These are phyloP conservation scores for Choloepus hoffmanni DNA, from an alignment of 2,113 vertebrate genomes.

Conservation along the genomic window DNA sequence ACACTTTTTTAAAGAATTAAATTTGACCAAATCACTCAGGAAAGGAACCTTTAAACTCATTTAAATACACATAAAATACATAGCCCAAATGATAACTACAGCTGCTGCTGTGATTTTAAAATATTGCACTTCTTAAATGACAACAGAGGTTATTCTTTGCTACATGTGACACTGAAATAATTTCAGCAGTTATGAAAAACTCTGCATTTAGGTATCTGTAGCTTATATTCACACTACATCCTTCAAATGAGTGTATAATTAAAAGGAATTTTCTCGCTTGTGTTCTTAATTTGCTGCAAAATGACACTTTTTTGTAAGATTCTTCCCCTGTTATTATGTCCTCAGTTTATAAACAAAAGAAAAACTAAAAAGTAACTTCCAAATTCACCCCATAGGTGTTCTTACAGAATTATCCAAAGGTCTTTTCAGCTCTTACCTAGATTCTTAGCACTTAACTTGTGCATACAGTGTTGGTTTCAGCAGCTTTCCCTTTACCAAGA, in stretches of 20 bases:
- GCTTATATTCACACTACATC: not conserved
- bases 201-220: not conserved
- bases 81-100: not conserved
- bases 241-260: slow-evolving; percentile 29
- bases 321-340: not conserved
- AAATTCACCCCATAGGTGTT: not conserved
- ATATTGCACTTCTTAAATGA: not conserved
- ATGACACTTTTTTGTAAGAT: not conserved
- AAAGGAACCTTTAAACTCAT: not conserved
- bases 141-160: not conserved
- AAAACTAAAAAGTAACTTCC: not conserved
- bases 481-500: not conserved
- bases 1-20: not conserved
- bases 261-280: slow-evolving; percentile 11
- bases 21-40: not conserved
- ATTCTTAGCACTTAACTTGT: not conserved
- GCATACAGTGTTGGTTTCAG: not conserved
- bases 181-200: not conserved
- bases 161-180: not conserved
- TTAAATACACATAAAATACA: not conserved
- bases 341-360: not conserved
- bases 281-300: slow-evolving; percentile 41
- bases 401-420: not conserved
- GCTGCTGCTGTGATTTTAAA: not conserved
- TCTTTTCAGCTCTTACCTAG: not conserved